phyloP scores from a whole-genome alignment of 2,888 invertebrate species.

The Calameuta filiformis region DNA sequence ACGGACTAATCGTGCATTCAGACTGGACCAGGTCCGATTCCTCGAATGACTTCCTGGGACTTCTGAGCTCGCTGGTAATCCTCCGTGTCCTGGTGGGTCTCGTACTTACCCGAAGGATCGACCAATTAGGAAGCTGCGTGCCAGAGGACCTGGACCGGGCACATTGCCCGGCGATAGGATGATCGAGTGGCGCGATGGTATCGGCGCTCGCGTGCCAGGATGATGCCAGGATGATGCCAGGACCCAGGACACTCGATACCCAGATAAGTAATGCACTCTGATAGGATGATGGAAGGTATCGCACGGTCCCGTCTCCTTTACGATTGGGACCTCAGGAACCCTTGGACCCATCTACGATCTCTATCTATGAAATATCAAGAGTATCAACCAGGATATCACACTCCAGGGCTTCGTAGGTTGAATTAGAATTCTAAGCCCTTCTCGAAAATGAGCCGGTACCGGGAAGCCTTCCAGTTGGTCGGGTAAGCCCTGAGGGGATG shows the following conservation, averaged over 20 bases:
- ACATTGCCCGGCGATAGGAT: conserved; percentile 58
- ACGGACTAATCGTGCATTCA: background rate
- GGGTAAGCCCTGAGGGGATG: background rate
- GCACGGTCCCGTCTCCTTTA: background rate
- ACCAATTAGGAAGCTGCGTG: conserved; percentile 11
- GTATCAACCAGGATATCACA: background rate
- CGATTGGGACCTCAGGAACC: background rate
- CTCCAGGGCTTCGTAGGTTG: background rate
- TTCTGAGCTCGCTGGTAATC: background rate
- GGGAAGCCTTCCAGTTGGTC: background rate
- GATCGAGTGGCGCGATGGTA: conserved; percentile 57
- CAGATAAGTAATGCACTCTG: conserved; percentile 55
- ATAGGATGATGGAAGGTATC: conserved; percentile 49
- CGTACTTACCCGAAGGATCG: conserved; percentile 1
- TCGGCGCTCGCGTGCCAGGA: conserved; percentile 57
- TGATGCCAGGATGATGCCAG: conserved; percentile 34
- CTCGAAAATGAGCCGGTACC: background rate
- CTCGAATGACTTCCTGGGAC: background rate
- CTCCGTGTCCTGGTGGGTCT: background rate
- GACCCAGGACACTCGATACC: conserved; percentile 47
- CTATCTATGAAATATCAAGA: background rate
- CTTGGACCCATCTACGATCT: background rate
- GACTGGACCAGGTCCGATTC: background rate
- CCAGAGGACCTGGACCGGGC: conserved; percentile 18
- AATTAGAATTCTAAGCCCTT: background rate